Evolutionary conservation across 2,797 vertebrate genomes (phyloP).

Genomic region (Melanotaenia boesemani): DNA sequence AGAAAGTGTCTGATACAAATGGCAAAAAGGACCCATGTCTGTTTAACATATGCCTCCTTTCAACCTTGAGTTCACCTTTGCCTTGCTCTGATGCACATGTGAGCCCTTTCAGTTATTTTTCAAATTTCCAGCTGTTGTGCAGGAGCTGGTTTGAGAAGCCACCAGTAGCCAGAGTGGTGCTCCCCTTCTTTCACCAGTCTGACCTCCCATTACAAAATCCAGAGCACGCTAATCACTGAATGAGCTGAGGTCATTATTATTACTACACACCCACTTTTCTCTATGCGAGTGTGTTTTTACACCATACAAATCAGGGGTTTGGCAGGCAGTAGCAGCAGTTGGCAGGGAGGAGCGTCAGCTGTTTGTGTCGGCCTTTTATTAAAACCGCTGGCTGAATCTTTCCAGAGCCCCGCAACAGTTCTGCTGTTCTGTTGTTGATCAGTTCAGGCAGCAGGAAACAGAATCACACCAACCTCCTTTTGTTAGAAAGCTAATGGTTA

Average conservation of each 20-base stretch:
- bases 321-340: conserved; percentile 58
- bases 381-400: conserved; percentile 65
- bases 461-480: conserved; percentile 3
- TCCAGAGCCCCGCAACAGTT: conserved; percentile 60
- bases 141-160: neutral
- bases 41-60: conserved; percentile 23
- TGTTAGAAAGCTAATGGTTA: conserved; percentile 17
- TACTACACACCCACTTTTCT: conserved; percentile 30
- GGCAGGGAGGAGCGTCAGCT: conserved; percentile 64
- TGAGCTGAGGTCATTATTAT: conserved; percentile 65
- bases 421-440: conserved; percentile 57
- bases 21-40: conserved; percentile 1
- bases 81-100: neutral
- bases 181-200: conserved; percentile 37
- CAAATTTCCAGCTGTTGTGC: conserved; percentile 25
- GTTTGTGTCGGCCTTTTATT: conserved; percentile 65
- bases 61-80: conserved; percentile 20
- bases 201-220: conserved; percentile 38
- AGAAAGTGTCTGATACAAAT: neutral
- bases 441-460: conserved; percentile 44
- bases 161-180: conserved; percentile 34
- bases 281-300: conserved; percentile 21
- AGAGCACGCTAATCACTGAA: conserved; percentile 44
- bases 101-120: neutral
- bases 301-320: conserved; percentile 49